Conservation (phyloP, 1,140 invertebrate species). For the Trachymyrmex cornetzi region DNA sequence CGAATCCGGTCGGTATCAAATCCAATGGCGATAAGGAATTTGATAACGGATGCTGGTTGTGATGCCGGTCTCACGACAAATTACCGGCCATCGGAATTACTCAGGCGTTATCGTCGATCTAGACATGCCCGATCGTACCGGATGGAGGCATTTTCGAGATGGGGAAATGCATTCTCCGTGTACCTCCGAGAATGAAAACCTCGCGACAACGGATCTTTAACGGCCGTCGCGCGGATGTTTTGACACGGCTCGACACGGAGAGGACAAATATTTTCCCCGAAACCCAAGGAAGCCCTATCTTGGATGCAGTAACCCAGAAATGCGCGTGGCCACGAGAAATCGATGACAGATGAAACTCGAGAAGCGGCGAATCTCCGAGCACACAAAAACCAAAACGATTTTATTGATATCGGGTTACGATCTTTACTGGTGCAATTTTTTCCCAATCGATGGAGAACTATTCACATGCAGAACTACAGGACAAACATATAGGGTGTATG, state of each 20-base stretch:
- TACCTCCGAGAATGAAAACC: conserved; percentile 49
- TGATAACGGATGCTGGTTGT: conserved; percentile 63
- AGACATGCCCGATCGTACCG: conserved; percentile 38
- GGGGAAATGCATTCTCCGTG: conserved; percentile 69
- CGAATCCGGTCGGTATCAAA: conserved; percentile 52
- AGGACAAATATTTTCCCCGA: conserved; percentile 29
- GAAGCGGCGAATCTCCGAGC: conserved; percentile 9
- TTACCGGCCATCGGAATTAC: conserved; percentile 68
- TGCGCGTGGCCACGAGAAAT: conserved; percentile 56
- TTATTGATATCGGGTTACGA: conserved; percentile 39
- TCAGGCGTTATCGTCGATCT: conserved; percentile 68
- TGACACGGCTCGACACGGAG: conserved; percentile 39
- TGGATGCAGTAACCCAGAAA: conserved; percentile 24
- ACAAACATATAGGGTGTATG: no score
- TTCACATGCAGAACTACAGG: neutral
- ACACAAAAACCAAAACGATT: conserved; percentile 34
- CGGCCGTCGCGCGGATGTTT: conserved; percentile 42
- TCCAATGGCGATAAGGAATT: conserved; percentile 52
- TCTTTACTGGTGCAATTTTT: conserved; percentile 15
- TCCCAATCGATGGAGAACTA: neutral
- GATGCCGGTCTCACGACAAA: conserved; percentile 62
- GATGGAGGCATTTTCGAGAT: conserved; percentile 63
- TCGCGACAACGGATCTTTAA: conserved; percentile 38
- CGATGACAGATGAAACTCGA: conserved; percentile 58
- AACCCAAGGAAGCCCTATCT: conserved; percentile 40